Evolutionary conservation across 2,797 vertebrate species (phyloP).

Genomic region (Bovichtus diacanthus): DNA sequence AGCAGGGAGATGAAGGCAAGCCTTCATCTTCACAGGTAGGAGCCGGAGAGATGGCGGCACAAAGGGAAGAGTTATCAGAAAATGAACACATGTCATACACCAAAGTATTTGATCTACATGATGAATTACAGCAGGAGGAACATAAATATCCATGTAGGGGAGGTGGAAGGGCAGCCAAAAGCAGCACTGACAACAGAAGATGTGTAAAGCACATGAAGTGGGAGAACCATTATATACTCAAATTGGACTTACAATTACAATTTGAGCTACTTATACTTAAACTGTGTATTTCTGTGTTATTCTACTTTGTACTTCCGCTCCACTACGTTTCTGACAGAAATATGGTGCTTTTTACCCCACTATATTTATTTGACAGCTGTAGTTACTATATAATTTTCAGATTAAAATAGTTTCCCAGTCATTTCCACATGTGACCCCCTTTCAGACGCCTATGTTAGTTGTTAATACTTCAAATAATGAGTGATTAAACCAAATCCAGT

Average conservation of each 20-base stretch:
- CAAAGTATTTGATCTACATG: conserved; percentile 39
- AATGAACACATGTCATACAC: conserved; percentile 38
- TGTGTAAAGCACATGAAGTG: not conserved
- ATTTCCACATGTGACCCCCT: not conserved
- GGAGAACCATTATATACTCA: not conserved
- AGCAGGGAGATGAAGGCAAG: too few relatives aligned
- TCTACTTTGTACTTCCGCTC: not conserved
- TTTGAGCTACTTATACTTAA: not conserved
- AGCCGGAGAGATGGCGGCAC: conserved; percentile 20
- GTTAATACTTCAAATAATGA: not conserved
- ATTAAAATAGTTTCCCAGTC: not conserved
- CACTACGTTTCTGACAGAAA: not conserved
- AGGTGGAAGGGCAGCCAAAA: not conserved
- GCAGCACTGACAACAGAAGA: not conserved
- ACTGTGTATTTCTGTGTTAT: not conserved
- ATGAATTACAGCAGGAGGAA: conserved; percentile 27
- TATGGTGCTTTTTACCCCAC: not conserved
- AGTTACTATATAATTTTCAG: not conserved
- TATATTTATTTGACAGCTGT: not conserved
- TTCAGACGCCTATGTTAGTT: not conserved
- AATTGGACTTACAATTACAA: not conserved
- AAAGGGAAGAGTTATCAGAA: conserved; percentile 29
- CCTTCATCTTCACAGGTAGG: conserved; percentile 17
- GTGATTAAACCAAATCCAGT: not conserved
- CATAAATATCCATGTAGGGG: conserved; percentile 22